A percentile compares a stretch with the other conserved stretches of the same genome.
These are phyloP conservation scores for Rhinoraja longicauda DNA, from an alignment of 2,797 vertebrate genomes.

Conservation along the genomic window DNA sequence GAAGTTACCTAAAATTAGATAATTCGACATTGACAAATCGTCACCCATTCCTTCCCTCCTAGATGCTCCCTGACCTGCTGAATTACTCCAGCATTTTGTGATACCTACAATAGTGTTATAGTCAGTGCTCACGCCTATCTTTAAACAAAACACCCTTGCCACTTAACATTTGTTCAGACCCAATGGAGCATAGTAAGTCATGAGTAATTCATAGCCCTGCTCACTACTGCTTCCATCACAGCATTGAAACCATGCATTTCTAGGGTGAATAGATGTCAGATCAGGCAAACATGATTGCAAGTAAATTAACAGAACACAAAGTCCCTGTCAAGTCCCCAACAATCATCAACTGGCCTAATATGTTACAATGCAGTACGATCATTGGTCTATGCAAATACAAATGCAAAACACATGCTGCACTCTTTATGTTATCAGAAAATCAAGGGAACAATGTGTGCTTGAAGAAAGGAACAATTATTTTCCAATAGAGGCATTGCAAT, in stretches of 20 bases:
- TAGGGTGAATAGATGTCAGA: not conserved
- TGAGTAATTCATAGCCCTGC: not conserved
- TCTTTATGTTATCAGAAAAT: not conserved
- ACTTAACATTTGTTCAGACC: not conserved
- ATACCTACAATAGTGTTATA: too few species aligned
- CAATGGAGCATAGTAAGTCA: not conserved
- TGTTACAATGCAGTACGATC: not conserved
- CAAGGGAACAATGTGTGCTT: conserved; percentile 21
- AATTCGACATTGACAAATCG: too few species aligned
- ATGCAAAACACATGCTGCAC: conserved; percentile 12
- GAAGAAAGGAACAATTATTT: conserved; percentile 18
- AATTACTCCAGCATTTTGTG: too few species aligned
- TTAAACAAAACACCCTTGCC: too few species aligned
- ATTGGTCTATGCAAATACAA: not conserved
- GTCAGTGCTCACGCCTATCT: too few species aligned
- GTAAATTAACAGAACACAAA: conserved; percentile 4
- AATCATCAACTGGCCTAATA: not conserved
- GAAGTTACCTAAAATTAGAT: too few species aligned
- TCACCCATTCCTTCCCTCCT: too few species aligned
- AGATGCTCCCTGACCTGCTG: too few species aligned
- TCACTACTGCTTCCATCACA: not conserved
- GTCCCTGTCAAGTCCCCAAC: not conserved
- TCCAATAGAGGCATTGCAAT: not conserved
- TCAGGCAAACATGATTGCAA: not conserved
- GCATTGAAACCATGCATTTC: not conserved